phyloP scores from a whole-genome alignment of 2,797 vertebrate genomes.

The Microctenopoma lineatum region DNA sequence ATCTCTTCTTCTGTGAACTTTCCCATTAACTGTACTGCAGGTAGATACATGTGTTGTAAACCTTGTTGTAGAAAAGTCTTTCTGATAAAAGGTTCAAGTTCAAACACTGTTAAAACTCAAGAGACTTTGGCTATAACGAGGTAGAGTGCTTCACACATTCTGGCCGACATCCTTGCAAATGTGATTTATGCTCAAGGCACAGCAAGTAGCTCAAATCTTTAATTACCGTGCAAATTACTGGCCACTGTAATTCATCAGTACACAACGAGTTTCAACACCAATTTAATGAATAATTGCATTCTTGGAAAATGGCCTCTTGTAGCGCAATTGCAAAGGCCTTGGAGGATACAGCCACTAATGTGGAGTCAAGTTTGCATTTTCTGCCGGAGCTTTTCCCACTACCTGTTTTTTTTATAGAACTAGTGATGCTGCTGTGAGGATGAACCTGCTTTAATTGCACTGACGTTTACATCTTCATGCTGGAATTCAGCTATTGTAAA shows the following conservation, averaged over 20 bases:
- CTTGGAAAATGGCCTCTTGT: constrained; percentile 77
- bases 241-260: constrained; percentile 82
- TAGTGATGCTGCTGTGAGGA: constrained; percentile 42
- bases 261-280: constrained; percentile 87
- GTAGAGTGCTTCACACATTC: constrained; percentile 63
- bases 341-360: constrained; percentile 83
- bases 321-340: constrained; percentile 80
- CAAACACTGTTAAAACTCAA: constrained; percentile 26
- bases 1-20: background rate
- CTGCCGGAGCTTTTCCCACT: constrained; percentile 72
- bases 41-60: background rate
- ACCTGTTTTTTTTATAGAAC: constrained; percentile 69
- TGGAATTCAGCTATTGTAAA: constrained; percentile 41
- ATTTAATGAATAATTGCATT: constrained; percentile 90
- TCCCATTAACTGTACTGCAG: background rate
- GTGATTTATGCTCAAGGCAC: constrained; percentile 73
- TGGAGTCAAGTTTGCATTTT: constrained; percentile 79
- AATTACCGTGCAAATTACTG: constrained; percentile 87
- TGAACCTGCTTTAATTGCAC: constrained; percentile 74
- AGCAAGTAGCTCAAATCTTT: constrained; percentile 76
- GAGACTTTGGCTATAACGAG: constrained; percentile 39
- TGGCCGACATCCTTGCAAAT: constrained; percentile 63
- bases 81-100: constrained; percentile 36
- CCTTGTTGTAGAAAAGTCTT: constrained; percentile 28
- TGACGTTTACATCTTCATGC: constrained; percentile 61